Base-by-base conservation (phyloP, 1,140 invertebrate genomes). In the Chionoecetes opilio region DNA sequence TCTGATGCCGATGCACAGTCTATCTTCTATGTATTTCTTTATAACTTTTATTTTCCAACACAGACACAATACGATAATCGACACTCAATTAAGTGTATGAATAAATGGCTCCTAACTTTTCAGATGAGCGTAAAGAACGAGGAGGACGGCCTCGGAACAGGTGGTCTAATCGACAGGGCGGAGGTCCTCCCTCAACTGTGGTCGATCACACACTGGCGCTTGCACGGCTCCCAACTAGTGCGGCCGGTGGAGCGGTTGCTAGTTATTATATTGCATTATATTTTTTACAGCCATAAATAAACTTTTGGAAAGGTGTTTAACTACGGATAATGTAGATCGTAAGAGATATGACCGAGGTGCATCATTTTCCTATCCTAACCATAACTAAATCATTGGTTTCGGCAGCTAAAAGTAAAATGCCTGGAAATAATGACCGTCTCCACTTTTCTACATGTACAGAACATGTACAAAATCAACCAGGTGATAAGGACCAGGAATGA, bases 141-240 rank as follows among this genome's bases (percentile, higher is more conserved):
- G 63, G 63, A 75, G 63, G 63, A 75, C 63, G 63, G 63, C 63
- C 63, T 75, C 63, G 63, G 63, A 75, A 75, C 63, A 75, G 63
- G 63, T 75, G 63, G 63, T 75, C 63, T 75, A 75, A 75, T 75
- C 63, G 63, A 75, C 63, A 75, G 63, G 63, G 63, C 63, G 63
- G 63, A 75, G 63, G 21, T 75, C 63, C 63, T 75, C 63, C 26
- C 63, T 75, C 63, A 75, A 75, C 63, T 75, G 63, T 75, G 63
- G 63, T 75, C 63, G 63, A 75, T 75, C 63, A n/a, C 63, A 75
- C 63, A 75, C 63, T 75, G 63, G 63, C 21, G 63, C 63, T 26
- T 75, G 21, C 21, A n/a, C 21, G 63, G 63, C 63, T 26, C 63
- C 63, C 63, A 75, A 75, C 63, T n/a, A 75, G 63, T 6, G 21